Conservation (phyloP, 1,140 invertebrate species). For the Zaprionus camerounensis region DNA sequence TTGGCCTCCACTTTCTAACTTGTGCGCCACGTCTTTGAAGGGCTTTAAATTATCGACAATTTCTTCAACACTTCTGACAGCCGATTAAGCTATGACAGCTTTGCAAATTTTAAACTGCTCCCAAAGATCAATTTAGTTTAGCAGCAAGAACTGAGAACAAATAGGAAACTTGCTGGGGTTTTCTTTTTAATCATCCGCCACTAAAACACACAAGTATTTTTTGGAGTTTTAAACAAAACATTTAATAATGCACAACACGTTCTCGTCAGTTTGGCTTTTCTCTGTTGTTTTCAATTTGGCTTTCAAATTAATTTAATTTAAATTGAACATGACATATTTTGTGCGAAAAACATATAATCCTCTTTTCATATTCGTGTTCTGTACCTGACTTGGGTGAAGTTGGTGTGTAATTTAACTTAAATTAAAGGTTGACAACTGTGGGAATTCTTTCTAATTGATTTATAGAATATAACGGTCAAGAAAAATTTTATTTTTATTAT, state of each 20-base stretch:
- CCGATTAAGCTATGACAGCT: slow-evolving; percentile 4
- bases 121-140: not conserved
- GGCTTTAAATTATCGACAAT: slow-evolving; percentile 41
- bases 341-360: not conserved
- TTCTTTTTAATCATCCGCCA: not conserved
- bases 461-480: not conserved
- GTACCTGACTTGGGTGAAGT: not conserved
- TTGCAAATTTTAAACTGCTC: not conserved
- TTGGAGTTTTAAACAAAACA: not conserved
- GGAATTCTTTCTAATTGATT: not conserved
- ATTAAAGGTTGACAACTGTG: not conserved
- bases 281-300: not conserved
- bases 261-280: not conserved
- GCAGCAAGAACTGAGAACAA: not conserved
- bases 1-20: slow-evolving; percentile 12
- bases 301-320: not conserved
- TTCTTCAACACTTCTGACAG: slow-evolving; percentile 19
- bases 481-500: too few relatives aligned
- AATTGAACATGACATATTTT: not conserved
- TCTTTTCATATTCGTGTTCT: not conserved
- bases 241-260: not conserved
- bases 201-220: not conserved
- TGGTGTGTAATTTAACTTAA: not conserved
- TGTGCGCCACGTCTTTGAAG: not conserved
- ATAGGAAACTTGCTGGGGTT: not conserved